Evolutionary conservation across 1,140 invertebrate genomes (phyloP).

Genomic region (Tetramorium simillimum): DNA sequence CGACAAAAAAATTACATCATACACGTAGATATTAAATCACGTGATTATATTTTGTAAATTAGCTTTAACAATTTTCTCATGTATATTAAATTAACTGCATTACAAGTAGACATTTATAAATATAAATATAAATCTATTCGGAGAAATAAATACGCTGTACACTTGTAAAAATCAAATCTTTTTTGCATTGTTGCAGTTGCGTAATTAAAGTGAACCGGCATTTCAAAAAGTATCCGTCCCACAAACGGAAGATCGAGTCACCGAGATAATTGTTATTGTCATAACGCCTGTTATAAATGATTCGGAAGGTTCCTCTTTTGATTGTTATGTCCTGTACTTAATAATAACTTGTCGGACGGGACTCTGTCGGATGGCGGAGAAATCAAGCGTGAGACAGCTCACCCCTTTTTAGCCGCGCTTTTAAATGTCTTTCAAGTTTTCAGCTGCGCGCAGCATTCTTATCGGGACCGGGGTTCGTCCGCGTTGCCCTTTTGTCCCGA

Average conservation of each 20-base stretch:
- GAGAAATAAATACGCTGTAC: not conserved
- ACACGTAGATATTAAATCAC: not conserved
- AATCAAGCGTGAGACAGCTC: constrained; percentile 72
- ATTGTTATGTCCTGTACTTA: constrained; percentile 76
- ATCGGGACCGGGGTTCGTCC: constrained; percentile 58
- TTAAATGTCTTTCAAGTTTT: constrained; percentile 84
- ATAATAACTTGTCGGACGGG: constrained; percentile 64
- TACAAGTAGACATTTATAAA: not conserved
- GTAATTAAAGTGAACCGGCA: not conserved
- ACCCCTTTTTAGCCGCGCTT: constrained; percentile 78
- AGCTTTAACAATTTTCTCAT: not conserved
- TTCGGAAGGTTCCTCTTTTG: constrained; percentile 75
- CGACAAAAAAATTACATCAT: not conserved
- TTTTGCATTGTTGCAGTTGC: not conserved
- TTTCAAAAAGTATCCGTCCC: constrained; percentile 31
- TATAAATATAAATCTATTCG: constrained; percentile 4
- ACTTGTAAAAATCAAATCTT: not conserved
- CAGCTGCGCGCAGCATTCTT: constrained; percentile 81
- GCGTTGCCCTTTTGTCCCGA: constrained; percentile 78
- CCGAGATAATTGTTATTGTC: constrained; percentile 76
- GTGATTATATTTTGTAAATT: not conserved
- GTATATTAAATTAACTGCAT: not conserved
- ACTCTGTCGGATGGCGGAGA: constrained; percentile 56
- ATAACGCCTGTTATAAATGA: constrained; percentile 77
- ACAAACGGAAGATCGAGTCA: constrained; percentile 12